Base-by-base conservation (phyloP, 1,140 invertebrate species). In the Halesus radiatus region DNA sequence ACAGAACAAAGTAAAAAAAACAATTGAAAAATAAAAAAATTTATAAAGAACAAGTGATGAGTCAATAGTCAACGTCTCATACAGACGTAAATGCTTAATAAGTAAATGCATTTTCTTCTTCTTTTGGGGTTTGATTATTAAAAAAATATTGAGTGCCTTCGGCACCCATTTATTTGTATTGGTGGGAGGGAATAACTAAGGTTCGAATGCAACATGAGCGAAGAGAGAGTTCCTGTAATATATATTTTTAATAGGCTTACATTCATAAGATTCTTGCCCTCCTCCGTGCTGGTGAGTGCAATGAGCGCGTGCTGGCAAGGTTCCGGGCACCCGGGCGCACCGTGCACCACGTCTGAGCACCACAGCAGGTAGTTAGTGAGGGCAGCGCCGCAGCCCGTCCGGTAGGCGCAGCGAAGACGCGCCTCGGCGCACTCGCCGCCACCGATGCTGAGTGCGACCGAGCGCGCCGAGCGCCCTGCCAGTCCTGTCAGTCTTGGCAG, bases 301-400 rank as follows among this genome's bases (percentile, higher is more conserved):
- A 96, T 94, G 8, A 96, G 90, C 0, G 95, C 93, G 85, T 94
- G 91, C 80, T 93, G 91, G 85, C 95, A 96, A 20, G 90, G 87
- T 83, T 94, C 92, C 0, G 94, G 92, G 85, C 95, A 96, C 18
- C 83, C 85, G 23, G 85, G 85, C 16, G 89, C 88, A 26, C 91
- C 91, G 26, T 91, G 88, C 64, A 95, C 90, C 15, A 95, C 91
- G 15, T 91, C 91, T 3, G 92, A 92, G 85, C 95, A 96, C 66
- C 92, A 91, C 23, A 92, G 86, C 86, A 96, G 89, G 87, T 96
- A 96, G 84, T 93, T 93, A 84, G 93, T 92, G 58, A 96, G 89
- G 3, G 95, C 94, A 62, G 89, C 89, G 1, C 94, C 94, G 85
- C 95, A 96, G 76, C 94, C 94, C 18, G 88, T 90, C 76, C 94